phyloP scores from a whole-genome alignment of 2,888 invertebrate genomes.

The Lysandra bellargus region DNA sequence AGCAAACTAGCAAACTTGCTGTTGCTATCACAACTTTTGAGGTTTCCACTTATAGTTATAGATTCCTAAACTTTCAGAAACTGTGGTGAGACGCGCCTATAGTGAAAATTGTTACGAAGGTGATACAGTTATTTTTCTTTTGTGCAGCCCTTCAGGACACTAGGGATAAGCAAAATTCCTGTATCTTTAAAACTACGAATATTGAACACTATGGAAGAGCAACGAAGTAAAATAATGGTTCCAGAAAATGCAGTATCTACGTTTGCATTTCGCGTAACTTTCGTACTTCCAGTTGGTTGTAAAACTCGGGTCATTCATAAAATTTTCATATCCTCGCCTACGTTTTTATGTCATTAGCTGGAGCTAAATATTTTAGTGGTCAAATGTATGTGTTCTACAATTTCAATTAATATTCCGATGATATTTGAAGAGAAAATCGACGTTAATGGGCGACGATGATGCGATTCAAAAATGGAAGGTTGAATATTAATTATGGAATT shows the following conservation, averaged over 20 bases:
- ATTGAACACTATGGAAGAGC: neutral
- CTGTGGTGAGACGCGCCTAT: neutral
- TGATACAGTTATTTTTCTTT: neutral
- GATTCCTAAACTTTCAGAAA: neutral
- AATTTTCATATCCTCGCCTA: neutral
- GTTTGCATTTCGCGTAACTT: no score
- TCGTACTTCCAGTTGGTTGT: neutral
- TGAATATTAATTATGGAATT: conserved; percentile 23
- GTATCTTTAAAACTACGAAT: neutral
- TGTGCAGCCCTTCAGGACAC: no score
- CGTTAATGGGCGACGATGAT: neutral
- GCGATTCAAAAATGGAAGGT: neutral
- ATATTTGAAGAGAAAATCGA: no score
- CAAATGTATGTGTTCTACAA: no score
- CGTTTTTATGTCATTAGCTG: neutral
- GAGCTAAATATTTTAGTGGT: neutral
- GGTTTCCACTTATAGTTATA: neutral
- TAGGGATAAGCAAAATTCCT: neutral
- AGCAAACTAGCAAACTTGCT: conserved; percentile 13
- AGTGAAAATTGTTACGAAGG: neutral
- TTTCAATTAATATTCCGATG: no score
- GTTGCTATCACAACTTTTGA: neutral
- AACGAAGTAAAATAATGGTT: neutral
- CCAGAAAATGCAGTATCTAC: no score
- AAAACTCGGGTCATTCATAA: neutral